Conservation (phyloP, 2,888 invertebrate species). For the Diadegma fenestrale region DNA sequence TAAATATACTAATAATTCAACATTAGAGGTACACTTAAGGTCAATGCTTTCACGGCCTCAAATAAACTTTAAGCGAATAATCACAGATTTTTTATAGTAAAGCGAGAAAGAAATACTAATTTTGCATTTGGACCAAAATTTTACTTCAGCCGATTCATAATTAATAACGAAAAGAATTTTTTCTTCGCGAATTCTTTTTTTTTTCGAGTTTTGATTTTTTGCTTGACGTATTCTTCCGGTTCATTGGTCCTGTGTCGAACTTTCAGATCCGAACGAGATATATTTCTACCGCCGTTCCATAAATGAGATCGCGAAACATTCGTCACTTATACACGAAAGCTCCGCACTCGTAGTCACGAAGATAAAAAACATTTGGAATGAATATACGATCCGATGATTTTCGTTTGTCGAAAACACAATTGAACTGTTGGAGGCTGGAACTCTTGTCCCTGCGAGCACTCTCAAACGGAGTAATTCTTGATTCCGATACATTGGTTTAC, state of each 20-base stretch:
- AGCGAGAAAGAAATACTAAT: background rate
- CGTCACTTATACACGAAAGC: background rate
- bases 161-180: background rate
- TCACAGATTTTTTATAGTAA: background rate
- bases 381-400: background rate
- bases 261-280: background rate
- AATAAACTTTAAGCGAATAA: background rate
- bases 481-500: constrained; percentile 59
- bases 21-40: constrained; percentile 22
- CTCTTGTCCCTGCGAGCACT: constrained; percentile 40
- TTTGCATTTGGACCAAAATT: background rate
- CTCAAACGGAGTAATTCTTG: constrained; percentile 48
- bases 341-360: background rate
- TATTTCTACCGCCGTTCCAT: background rate
- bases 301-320: background rate
- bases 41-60: constrained; percentile 2
- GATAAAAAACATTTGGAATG: background rate
- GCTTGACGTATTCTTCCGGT: background rate
- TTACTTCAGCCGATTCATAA: background rate
- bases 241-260: background rate
- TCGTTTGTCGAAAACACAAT: background rate
- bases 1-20: constrained; percentile 27
- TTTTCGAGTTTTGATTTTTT: background rate
- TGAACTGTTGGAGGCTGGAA: constrained; percentile 31
- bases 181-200: background rate